Conservation (phyloP, 1,140 invertebrate species). For the Zelostemma sp. region DNA sequence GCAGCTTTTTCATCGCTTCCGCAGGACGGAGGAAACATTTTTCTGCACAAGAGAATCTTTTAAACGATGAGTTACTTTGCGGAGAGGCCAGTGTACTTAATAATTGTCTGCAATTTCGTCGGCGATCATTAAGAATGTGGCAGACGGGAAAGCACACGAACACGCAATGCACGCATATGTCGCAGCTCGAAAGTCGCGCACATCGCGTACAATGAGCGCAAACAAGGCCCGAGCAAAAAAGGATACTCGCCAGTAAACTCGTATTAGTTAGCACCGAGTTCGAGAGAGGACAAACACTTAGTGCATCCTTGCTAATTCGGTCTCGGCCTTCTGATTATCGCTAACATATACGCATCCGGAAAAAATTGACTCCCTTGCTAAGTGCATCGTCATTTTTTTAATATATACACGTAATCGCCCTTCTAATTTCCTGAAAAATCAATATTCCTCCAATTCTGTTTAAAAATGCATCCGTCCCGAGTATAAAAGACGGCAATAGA, state of each 20-base stretch:
- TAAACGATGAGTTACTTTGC: slow-evolving; percentile 47
- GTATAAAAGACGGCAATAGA: not conserved
- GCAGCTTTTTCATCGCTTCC: slow-evolving; percentile 36
- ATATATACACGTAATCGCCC: too few relatives aligned
- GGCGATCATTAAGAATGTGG: slow-evolving; percentile 49
- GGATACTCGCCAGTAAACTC: slow-evolving; percentile 33
- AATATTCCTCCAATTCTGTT: too few relatives aligned
- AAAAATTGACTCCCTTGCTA: too few relatives aligned
- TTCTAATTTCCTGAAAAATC: too few relatives aligned
- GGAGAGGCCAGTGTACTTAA: slow-evolving; percentile 35
- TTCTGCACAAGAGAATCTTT: slow-evolving; percentile 46
- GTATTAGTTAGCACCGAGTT: slow-evolving; percentile 48
- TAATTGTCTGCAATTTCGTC: slow-evolving; percentile 48
- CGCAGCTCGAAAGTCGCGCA: slow-evolving; percentile 14
- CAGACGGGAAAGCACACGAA: slow-evolving; percentile 34
- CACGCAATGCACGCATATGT: slow-evolving; percentile 9
- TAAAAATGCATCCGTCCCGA: too few relatives aligned
- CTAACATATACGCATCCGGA: slow-evolving; percentile 14
- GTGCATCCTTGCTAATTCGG: slow-evolving; percentile 41
- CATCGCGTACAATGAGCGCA: slow-evolving; percentile 33
- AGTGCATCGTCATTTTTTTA: too few relatives aligned
- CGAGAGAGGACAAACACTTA: slow-evolving; percentile 49
- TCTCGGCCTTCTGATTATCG: slow-evolving; percentile 42
- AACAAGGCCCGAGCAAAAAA: slow-evolving; percentile 39
- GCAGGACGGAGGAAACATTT: slow-evolving; percentile 42